Percentiles rank a stretch among this genome's conserved stretches.
Conservation (phyloP, 2,113 vertebrate species). For the Semnornis frantzii region DNA sequence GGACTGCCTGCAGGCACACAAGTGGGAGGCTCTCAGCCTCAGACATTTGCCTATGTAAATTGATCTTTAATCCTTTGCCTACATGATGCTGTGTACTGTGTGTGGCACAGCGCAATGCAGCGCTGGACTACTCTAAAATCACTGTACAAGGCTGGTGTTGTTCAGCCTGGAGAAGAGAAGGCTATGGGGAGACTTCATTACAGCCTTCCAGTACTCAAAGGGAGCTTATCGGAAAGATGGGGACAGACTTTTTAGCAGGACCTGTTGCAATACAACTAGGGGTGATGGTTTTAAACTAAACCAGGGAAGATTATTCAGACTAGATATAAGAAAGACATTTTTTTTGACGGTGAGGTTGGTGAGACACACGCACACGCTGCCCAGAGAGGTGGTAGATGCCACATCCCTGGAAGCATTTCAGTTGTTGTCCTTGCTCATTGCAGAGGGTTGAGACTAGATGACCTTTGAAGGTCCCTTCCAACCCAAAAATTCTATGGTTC, state of each 20-base stretch:
- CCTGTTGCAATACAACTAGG: neutral
- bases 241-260: neutral
- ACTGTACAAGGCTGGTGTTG: neutral
- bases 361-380: neutral
- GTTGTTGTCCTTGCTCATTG: neutral
- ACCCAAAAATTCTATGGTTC: neutral
- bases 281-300: neutral
- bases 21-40: neutral
- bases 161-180: neutral
- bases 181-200: neutral
- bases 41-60: neutral
- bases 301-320: neutral
- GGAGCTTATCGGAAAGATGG: neutral
- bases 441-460: neutral
- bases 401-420: neutral
- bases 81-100: neutral
- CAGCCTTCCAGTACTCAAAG: neutral
- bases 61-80: neutral
- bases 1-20: neutral
- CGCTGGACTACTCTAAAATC: neutral
- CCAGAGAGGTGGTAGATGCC: neutral
- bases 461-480: neutral
- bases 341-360: neutral
- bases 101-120: neutral
- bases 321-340: neutral